Evolutionary conservation across 2,888 invertebrate genomes (phyloP).

Genomic region (Spodoptera littoralis): DNA sequence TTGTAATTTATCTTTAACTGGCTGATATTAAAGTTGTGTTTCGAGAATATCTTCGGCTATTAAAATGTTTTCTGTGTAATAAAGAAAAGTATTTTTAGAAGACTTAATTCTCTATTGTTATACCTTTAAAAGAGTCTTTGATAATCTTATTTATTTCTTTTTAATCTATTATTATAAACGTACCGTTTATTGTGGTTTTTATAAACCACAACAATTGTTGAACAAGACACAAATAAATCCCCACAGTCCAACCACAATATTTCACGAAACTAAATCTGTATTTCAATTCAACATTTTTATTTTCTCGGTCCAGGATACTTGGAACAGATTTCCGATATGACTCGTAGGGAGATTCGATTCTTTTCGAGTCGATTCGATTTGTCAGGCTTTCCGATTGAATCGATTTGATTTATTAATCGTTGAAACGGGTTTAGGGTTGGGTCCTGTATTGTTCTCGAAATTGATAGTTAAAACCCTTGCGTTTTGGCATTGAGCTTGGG

Average conservation of each 20-base stretch:
- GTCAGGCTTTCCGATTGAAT: slow-evolving; percentile 46
- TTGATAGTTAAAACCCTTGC: slow-evolving; percentile 38
- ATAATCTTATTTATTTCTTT: too few species aligned
- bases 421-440: slow-evolving; percentile 26
- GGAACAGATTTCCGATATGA: slow-evolving; percentile 32
- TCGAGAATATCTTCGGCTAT: too few species aligned
- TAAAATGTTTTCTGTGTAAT: too few species aligned
- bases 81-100: too few species aligned
- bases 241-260: neutral
- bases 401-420: slow-evolving; percentile 56
- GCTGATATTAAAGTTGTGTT: too few species aligned
- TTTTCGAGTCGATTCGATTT: slow-evolving; percentile 29
- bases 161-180: too few species aligned
- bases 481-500: slow-evolving; percentile 16
- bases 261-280: slow-evolving; percentile 10
- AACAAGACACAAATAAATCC: too few species aligned
- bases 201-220: too few species aligned
- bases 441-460: slow-evolving; percentile 35
- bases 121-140: too few species aligned
- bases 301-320: slow-evolving; percentile 18
- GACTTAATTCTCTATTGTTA: too few species aligned
- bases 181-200: too few species aligned
- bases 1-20: too few species aligned
- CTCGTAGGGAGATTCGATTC: slow-evolving; percentile 41
- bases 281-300: slow-evolving; percentile 26